Conservation (phyloP, 2,888 invertebrate genomes). For the Molorchus minor region DNA sequence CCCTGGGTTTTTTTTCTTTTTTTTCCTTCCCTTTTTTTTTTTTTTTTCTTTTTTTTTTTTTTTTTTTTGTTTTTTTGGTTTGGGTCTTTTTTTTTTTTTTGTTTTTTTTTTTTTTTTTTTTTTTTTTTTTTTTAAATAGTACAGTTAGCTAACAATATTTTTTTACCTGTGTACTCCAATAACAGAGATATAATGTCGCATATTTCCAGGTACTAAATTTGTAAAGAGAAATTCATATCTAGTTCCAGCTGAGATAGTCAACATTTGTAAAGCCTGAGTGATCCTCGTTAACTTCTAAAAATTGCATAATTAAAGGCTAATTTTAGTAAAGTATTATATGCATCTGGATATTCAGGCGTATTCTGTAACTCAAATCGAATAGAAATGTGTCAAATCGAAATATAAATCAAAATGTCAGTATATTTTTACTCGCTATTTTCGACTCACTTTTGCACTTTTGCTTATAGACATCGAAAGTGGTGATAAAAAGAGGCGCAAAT, state of each 20-base stretch:
- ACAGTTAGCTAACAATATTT: background rate
- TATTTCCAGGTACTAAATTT: slow-evolving; percentile 84
- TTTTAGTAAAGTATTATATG: background rate
- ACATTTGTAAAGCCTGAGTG: slow-evolving; percentile 86
- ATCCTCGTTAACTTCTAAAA: slow-evolving; percentile 82
- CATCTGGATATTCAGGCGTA: background rate
- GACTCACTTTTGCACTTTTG: too few relatives aligned
- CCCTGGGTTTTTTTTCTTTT: background rate
- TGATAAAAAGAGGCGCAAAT: too few relatives aligned
- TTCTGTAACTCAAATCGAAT: background rate
- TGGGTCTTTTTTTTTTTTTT: background rate
- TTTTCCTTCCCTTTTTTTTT: background rate
- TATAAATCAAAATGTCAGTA: background rate
- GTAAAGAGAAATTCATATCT: slow-evolving; percentile 98
- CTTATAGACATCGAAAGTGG: too few relatives aligned
- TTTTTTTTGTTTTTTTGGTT: background rate
- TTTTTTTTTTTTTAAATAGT: too few relatives aligned
- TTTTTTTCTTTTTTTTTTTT: background rate
- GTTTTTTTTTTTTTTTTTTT: background rate
- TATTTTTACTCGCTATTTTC: too few relatives aligned
- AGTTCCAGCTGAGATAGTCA: slow-evolving; percentile 83
- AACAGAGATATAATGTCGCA: slow-evolving; percentile 88
- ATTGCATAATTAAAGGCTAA: slow-evolving; percentile 7
- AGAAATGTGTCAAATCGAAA: background rate
- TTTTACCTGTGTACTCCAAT: slow-evolving; percentile 91